Evolutionary conservation across 1,140 invertebrate genomes (phyloP).

Genomic region (Parapsyche elsis): DNA sequence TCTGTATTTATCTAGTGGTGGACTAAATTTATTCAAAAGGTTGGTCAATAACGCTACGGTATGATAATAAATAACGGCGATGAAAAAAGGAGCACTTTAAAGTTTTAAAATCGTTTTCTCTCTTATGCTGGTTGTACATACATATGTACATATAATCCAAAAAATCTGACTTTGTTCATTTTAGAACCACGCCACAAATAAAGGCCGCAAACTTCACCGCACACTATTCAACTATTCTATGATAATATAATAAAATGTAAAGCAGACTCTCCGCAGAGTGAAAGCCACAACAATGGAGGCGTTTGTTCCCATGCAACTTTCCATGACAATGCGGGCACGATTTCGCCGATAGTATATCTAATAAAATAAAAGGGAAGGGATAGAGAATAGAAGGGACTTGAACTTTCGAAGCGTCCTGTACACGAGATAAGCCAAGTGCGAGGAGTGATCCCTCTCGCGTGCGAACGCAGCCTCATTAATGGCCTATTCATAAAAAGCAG

Average conservation of each 20-base stretch:
- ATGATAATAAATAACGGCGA: no score
- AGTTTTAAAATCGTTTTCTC: no score
- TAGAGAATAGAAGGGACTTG: background rate
- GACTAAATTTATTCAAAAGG: no score
- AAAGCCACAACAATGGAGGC: background rate
- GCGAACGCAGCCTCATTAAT: slow-evolving; percentile 19
- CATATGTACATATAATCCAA: no score
- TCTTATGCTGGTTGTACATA: no score
- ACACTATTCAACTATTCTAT: no score
- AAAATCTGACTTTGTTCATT: background rate
- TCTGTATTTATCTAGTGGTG: no score
- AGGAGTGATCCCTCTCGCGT: background rate
- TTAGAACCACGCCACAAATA: background rate
- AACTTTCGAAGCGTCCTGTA: background rate
- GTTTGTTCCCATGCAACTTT: background rate
- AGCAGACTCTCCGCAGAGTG: background rate
- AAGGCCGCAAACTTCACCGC: background rate
- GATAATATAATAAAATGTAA: background rate
- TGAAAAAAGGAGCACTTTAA: no score
- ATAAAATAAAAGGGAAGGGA: background rate
- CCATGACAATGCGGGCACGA: slow-evolving; percentile 26
- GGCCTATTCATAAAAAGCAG: slow-evolving; percentile 29
- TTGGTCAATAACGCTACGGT: no score
- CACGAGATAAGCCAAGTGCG: slow-evolving; percentile 4
- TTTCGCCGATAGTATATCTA: slow-evolving; percentile 1